Conservation (phyloP, 2,888 invertebrate genomes). For the Melieria omissa region DNA sequence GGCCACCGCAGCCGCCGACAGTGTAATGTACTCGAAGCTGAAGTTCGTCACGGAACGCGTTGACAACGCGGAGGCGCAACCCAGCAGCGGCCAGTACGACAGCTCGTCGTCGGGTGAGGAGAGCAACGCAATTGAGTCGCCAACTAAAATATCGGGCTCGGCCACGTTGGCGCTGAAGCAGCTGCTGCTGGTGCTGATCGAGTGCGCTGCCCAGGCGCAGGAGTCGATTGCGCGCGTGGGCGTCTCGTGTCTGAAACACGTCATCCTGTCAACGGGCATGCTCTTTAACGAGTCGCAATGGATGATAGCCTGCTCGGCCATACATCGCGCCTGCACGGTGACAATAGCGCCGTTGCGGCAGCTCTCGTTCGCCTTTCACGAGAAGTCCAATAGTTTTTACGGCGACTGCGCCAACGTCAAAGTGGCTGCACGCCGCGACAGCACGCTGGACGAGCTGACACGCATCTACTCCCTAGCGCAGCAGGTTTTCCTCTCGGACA, state of each 20-base stretch:
- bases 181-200: constrained; percentile 84
- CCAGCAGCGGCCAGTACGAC: constrained; percentile 50
- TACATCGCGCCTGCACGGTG: constrained; percentile 86
- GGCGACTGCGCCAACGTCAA: constrained; percentile 93
- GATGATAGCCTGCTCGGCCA: constrained; percentile 84
- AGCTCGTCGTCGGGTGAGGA: constrained; percentile 59
- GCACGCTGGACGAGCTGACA: constrained; percentile 84
- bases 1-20: constrained; percentile 51
- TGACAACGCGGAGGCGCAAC: constrained; percentile 44
- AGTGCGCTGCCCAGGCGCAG: constrained; percentile 90
- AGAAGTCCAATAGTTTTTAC: constrained; percentile 93
- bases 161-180: constrained; percentile 87
- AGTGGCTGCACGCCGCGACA: constrained; percentile 91
- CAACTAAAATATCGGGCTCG: constrained; percentile 70
- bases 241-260: constrained; percentile 89
- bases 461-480: constrained; percentile 88
- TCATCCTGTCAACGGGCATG: constrained; percentile 85
- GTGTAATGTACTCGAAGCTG: constrained; percentile 62
- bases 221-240: constrained; percentile 92
- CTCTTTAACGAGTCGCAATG: constrained; percentile 85
- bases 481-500: constrained; percentile 82
- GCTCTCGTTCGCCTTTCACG: constrained; percentile 88
- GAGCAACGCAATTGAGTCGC: constrained; percentile 64
- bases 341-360: constrained; percentile 89
- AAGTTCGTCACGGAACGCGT: constrained; percentile 62